These are phyloP conservation scores for Gobionotothen gibberifrons DNA, from an alignment of 2,797 vertebrate genomes.

Conservation along the genomic window DNA sequence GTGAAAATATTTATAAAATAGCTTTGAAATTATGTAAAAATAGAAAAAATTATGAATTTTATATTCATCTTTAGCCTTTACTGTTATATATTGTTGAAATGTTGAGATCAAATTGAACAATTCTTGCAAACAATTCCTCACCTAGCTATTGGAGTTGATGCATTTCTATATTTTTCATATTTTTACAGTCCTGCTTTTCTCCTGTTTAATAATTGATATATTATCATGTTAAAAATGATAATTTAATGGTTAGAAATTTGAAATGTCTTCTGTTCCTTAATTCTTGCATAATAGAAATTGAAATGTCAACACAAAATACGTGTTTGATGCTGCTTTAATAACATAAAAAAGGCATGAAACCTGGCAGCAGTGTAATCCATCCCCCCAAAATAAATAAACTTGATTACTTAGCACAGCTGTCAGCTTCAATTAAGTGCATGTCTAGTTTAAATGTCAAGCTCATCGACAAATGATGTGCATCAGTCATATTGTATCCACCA, in stretches of 20 bases:
- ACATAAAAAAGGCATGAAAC: conserved; percentile 39
- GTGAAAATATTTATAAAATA: too few relatives aligned
- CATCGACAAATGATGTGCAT: conserved; percentile 48
- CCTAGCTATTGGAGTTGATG: too few relatives aligned
- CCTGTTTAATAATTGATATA: neutral
- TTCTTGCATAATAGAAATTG: neutral
- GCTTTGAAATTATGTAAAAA: too few relatives aligned
- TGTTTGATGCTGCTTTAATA: conserved; percentile 16
- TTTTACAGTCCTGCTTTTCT: neutral
- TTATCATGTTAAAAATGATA: neutral
- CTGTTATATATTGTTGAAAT: too few relatives aligned
- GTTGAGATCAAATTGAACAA: too few relatives aligned
- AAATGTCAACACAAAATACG: neutral
- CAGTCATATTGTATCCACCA: conserved; percentile 17
- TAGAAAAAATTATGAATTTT: too few relatives aligned
- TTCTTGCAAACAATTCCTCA: too few relatives aligned
- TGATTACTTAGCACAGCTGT: conserved; percentile 65
- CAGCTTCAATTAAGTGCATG: conserved; percentile 44
- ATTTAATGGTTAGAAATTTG: conserved; percentile 8
- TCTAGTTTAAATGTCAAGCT: conserved; percentile 72
- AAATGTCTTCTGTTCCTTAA: neutral
- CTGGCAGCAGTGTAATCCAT: conserved; percentile 33
- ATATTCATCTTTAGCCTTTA: too few relatives aligned
- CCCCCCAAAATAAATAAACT: conserved; percentile 54
- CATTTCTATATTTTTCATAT: neutral